Evolutionary conservation across 2,797 vertebrate species (phyloP), one percentile per base, ranked within the genome.

Genomic region (Silurus lanzhouensis): DNA sequence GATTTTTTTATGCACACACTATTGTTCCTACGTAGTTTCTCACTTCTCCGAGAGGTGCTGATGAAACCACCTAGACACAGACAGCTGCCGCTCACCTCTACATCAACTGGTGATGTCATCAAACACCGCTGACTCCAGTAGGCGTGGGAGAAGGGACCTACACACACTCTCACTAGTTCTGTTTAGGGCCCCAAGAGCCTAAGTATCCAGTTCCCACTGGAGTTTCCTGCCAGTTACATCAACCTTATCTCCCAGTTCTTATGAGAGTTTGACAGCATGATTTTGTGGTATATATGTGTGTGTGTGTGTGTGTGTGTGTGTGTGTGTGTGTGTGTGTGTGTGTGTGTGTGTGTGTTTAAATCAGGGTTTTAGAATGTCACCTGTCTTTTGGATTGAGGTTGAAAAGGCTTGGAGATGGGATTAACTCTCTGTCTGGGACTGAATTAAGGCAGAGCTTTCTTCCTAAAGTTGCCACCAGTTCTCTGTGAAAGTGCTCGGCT

Each of bases 121-220:
- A 90, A 48, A 85, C 81, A 71, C 90, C 88, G 86, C 86, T 7
- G 68, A 58, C 64, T 58, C 78, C 83, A 80, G 44, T 61, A 91
- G 92, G 93, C 93, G 93, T 95, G 95, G 93, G 95, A 95, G 94
- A 95, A 91, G 88, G 84, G 88, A 84, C 77, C 83, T 88, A 88
- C 89, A 85, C 82, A 66, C 81, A 2, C 90, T 95, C 93, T 92
- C 93, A 93, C 91, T 92, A 13, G 70, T 66, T 83, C 57, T 83
- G 25, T 92, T 90, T 68, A 52, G 75, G 57, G 66, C 84, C 82
- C 78, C 58, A 6, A 64, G 70, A 80, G 60, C 82, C 25, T 6
- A 46, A 77, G 84, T n/a, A 63, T 48, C 83, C 74, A 61, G 68
- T 63, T 83, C 82, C 61, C 68, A 20, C 72, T 22, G 70, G 87